A percentile compares a stretch with the other conserved stretches of the same genome.
Conservation (phyloP, 2,113 vertebrate species). For the Carettochelys insculpta region DNA sequence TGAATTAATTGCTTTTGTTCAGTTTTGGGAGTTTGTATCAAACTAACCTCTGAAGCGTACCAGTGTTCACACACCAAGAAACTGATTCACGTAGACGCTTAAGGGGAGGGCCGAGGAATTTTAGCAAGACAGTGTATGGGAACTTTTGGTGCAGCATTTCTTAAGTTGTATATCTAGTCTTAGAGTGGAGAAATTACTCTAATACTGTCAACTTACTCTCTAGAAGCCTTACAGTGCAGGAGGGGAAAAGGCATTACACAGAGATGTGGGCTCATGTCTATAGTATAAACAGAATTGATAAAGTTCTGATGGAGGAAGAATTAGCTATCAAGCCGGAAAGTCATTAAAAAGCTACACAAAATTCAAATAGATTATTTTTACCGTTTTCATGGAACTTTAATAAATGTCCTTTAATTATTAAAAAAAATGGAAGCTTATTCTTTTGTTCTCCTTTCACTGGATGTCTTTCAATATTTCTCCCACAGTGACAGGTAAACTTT, state of each 20-base stretch:
- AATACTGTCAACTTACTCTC: background rate
- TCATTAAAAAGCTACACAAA: background rate
- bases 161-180: background rate
- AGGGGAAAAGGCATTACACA: background rate
- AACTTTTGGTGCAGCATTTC: background rate
- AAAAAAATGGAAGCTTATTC: background rate
- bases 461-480: constrained; percentile 37
- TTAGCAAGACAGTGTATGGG: background rate
- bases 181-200: background rate
- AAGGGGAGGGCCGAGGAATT: background rate
- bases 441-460: constrained; percentile 18
- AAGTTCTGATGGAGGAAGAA: background rate
- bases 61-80: background rate
- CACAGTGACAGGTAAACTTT: background rate
- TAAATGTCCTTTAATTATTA: constrained; percentile 50
- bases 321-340: background rate
- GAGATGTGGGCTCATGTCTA: background rate
- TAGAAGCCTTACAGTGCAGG: background rate
- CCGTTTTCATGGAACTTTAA: constrained; percentile 18
- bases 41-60: background rate
- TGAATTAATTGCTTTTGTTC: background rate
- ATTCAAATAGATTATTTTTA: background rate
- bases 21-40: background rate
- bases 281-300: background rate
- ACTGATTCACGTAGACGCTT: background rate